These are phyloP conservation scores for Agelastica alni DNA, from an alignment of 2,888 invertebrate species.

Conservation along the genomic window DNA sequence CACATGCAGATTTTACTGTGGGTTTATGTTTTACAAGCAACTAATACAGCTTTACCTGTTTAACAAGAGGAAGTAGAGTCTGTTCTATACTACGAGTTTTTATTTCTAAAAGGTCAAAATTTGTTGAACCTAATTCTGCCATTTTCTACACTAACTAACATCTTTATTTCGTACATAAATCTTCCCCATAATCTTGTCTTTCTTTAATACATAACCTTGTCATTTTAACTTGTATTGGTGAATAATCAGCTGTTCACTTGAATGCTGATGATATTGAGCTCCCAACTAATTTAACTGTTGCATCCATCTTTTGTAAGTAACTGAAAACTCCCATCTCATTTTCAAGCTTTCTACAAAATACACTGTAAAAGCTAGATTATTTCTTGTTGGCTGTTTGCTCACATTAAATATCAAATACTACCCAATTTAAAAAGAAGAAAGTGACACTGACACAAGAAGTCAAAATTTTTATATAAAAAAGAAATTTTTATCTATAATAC, in stretches of 20 bases:
- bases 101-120: constrained; percentile 74
- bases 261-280: too few species aligned
- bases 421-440: too few species aligned
- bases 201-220: constrained; percentile 42
- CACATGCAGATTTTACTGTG: constrained; percentile 24
- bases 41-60: constrained; percentile 73
- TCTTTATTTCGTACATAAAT: constrained; percentile 39
- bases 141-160: constrained; percentile 57
- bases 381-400: too few species aligned
- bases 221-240: constrained; percentile 29
- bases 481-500: too few species aligned
- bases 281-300: too few species aligned
- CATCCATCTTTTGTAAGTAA: too few species aligned
- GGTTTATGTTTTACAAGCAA: constrained; percentile 27
- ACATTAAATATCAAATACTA: too few species aligned
- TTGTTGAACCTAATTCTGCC: constrained; percentile 63
- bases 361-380: too few species aligned
- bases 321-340: too few species aligned
- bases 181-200: constrained; percentile 34
- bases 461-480: too few species aligned
- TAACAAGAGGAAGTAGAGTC: constrained; percentile 90
- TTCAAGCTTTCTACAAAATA: too few species aligned
- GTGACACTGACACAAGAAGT: too few species aligned
- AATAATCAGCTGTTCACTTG: constrained; percentile 42
- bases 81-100: constrained; percentile 93